A percentile compares a stretch with the other conserved stretches of the same genome.
phyloP scores from a whole-genome alignment of 2,113 vertebrate genomes.

The Pipa parva region DNA sequence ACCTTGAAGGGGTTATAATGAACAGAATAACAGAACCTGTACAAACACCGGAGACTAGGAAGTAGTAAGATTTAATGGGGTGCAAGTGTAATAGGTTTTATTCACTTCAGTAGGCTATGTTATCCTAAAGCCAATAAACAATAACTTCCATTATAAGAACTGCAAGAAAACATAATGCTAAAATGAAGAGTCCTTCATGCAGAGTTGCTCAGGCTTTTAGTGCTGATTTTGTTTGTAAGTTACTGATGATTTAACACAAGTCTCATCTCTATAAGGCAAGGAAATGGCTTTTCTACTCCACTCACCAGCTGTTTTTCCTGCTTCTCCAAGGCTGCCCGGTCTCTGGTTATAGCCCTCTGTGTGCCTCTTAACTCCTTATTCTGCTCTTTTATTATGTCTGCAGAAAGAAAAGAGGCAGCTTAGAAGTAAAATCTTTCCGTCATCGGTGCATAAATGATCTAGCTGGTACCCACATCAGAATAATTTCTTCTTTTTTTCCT shows the following conservation, averaged over 20 bases:
- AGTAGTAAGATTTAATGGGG: neutral
- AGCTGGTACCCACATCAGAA: no score
- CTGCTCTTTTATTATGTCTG: slow-evolving; percentile 96
- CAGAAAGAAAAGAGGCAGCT: slow-evolving; percentile 46
- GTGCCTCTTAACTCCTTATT: slow-evolving; percentile 88
- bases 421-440: neutral
- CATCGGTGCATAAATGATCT: neutral
- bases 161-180: neutral
- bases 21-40: no score
- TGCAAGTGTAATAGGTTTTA: neutral
- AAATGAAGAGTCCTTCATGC: neutral
- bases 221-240: neutral
- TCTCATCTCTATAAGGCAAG: neutral
- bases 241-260: slow-evolving; percentile 4
- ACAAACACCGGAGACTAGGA: no score
- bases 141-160: neutral
- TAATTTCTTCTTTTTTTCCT: no score
- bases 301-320: slow-evolving; percentile 97
- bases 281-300: slow-evolving; percentile 45
- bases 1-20: no score
- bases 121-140: neutral
- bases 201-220: neutral
- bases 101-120: neutral
- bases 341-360: slow-evolving; percentile 93
- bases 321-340: slow-evolving; percentile 86